Evolutionary conservation across 1,140 invertebrate genomes (phyloP).

Genomic region (Zaprionus ornatus): DNA sequence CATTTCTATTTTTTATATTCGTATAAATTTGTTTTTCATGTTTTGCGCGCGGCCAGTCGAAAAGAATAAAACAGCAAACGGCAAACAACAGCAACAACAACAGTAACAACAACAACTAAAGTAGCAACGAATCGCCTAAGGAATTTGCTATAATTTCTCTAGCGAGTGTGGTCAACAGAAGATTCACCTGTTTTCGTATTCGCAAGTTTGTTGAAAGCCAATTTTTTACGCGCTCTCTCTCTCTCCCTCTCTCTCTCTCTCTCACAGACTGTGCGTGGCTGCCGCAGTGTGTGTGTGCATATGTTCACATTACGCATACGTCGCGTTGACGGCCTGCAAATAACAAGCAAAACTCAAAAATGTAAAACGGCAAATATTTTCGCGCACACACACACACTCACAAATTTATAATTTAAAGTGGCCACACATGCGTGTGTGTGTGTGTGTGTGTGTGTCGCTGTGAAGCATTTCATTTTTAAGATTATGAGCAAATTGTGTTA

Average conservation of each 20-base stretch:
- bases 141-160: slow-evolving; percentile 48
- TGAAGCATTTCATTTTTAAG: slow-evolving; percentile 66
- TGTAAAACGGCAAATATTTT: slow-evolving; percentile 51
- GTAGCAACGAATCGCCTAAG: slow-evolving; percentile 3
- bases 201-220: slow-evolving; percentile 47
- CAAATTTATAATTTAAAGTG: slow-evolving; percentile 49
- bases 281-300: background rate
- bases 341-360: slow-evolving; percentile 41
- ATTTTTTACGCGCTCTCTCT: slow-evolving; percentile 9
- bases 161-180: slow-evolving; percentile 46
- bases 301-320: slow-evolving; percentile 72
- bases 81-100: background rate
- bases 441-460: slow-evolving; percentile 41
- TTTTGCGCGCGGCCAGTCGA: slow-evolving; percentile 24
- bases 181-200: slow-evolving; percentile 56
- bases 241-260: slow-evolving; percentile 1
- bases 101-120: background rate
- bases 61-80: slow-evolving; percentile 7
- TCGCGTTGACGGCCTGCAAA: slow-evolving; percentile 44
- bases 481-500: slow-evolving; percentile 79
- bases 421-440: slow-evolving; percentile 28
- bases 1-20: slow-evolving; percentile 15
- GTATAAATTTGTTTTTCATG: slow-evolving; percentile 36
- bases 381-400: slow-evolving; percentile 41
- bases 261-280: background rate